Conservation (phyloP, 2,113 vertebrate species). For the Daboia siamensis region DNA sequence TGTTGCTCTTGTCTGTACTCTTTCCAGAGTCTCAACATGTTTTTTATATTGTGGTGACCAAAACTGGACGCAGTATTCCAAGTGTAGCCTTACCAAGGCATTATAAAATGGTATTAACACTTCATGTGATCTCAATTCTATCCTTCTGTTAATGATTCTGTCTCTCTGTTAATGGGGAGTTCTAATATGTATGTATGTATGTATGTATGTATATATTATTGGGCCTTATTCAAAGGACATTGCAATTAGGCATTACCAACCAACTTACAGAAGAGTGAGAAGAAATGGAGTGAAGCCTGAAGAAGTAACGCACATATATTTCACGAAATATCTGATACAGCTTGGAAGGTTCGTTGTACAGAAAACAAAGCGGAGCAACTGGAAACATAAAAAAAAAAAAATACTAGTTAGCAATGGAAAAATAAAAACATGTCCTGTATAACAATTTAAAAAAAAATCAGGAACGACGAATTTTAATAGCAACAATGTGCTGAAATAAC, state of each 20-base stretch:
- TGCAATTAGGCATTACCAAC: conserved; percentile 26
- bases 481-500: background rate
- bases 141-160: no score
- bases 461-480: no score
- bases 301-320: conserved; percentile 98
- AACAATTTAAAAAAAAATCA: background rate
- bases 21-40: no score
- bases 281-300: conserved; percentile 95
- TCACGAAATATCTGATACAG: conserved; percentile 95
- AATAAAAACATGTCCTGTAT: conserved; percentile 16
- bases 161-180: no score
- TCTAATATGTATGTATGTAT: background rate
- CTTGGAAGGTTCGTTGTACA: conserved; percentile 94
- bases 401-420: conserved; percentile 43
- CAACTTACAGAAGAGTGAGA: conserved; percentile 91
- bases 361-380: conserved; percentile 97
- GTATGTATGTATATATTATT: no score
- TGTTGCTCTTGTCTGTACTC: no score
- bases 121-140: no score
- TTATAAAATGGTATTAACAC: no score
- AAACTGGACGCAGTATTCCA: no score
- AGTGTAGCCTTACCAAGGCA: no score
- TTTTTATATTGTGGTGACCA: no score
- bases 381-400: conserved; percentile 61
- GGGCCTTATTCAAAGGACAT: background rate